Evolutionary conservation across 64 coral and sea anemone genomes (phyloP).

Genomic region (Porites australiensis): DNA sequence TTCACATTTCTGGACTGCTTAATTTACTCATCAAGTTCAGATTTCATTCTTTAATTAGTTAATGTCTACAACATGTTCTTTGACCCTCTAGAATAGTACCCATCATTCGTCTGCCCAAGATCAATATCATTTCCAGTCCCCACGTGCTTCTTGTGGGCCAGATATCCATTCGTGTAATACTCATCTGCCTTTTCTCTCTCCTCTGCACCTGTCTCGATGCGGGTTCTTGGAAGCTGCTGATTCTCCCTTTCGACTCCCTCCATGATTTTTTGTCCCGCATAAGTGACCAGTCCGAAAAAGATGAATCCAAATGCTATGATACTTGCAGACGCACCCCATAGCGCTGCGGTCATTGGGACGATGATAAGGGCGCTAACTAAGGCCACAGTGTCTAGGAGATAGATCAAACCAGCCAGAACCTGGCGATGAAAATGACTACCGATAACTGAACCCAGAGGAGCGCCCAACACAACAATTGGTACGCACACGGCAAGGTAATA

Average conservation of each 20-base stretch:
- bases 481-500: conserved; percentile 73
- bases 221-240: neutral
- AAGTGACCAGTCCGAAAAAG: conserved; percentile 63
- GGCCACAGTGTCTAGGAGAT: conserved; percentile 65
- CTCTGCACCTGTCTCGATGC: neutral
- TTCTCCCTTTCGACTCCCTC: conserved; percentile 25
- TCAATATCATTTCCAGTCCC: neutral
- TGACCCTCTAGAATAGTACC: neutral
- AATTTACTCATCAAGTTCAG: too few species aligned
- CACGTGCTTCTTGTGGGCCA: neutral
- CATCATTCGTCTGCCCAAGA: neutral
- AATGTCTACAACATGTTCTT: neutral
- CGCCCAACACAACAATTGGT: conserved; percentile 77
- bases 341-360: conserved; percentile 42
- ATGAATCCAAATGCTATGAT: conserved; percentile 70
- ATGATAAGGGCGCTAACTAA: conserved; percentile 59
- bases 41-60: too few species aligned
- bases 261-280: conserved; percentile 52
- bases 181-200: neutral
- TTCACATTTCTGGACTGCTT: too few species aligned
- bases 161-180: neutral
- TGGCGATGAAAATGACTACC: conserved; percentile 81
- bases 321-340: conserved; percentile 38
- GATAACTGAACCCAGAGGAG: conserved; percentile 71
- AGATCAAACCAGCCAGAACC: conserved; percentile 63